These are phyloP conservation scores for Sarcophaga carnaria DNA, from an alignment of 2,888 invertebrate species.

Conservation along the genomic window DNA sequence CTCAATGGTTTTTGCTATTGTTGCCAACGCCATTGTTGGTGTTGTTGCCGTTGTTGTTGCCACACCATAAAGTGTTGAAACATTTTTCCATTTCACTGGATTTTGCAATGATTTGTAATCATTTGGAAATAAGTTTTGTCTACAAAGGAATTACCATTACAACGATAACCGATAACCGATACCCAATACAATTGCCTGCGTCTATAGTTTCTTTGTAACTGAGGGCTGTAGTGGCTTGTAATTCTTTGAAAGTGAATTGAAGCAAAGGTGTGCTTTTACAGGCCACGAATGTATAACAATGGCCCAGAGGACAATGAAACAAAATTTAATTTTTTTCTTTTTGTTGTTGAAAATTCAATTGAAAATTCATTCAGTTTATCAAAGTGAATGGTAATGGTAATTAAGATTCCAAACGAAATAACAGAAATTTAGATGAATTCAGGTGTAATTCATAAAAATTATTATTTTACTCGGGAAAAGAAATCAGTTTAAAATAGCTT, in stretches of 20 bases:
- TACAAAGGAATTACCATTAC: neutral
- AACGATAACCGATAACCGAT: neutral
- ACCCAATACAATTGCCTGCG: neutral
- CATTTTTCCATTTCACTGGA: constrained; percentile 8
- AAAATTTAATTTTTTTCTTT: neutral
- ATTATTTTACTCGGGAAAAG: too few species aligned
- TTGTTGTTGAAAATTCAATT: neutral
- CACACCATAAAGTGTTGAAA: constrained; percentile 8
- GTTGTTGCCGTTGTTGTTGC: neutral
- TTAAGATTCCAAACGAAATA: too few species aligned
- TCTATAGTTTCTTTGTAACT: neutral
- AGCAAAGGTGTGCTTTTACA: neutral
- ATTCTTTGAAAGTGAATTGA: neutral
- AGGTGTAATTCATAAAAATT: too few species aligned
- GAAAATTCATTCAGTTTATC: neutral
- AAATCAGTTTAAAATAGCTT: too few species aligned
- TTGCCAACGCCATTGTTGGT: neutral
- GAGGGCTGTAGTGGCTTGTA: neutral
- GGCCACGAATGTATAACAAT: neutral
- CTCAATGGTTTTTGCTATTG: neutral
- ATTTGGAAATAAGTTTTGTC: constrained; percentile 11
- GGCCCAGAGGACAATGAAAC: neutral
- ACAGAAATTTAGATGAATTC: too few species aligned
- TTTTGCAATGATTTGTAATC: constrained; percentile 17
- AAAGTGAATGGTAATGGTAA: neutral